Percentiles rank a stretch among this genome's conserved stretches.
Evolutionary conservation across 2,797 vertebrate species (phyloP).

Genomic region (Florisuga fusca): DNA sequence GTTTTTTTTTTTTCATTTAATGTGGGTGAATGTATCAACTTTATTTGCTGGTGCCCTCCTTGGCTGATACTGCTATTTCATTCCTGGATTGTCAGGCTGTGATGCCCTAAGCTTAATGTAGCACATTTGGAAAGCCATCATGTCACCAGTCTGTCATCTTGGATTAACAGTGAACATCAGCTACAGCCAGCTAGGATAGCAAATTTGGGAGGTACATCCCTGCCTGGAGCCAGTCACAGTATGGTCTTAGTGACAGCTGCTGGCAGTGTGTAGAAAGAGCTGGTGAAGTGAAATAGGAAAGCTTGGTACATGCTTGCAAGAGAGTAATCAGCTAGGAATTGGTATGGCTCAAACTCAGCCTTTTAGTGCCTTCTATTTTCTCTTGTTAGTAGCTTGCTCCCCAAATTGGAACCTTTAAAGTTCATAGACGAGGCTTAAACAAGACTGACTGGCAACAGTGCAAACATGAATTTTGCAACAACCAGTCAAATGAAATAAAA

Average conservation of each 20-base stretch:
- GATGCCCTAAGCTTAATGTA: background rate
- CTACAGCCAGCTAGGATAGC: background rate
- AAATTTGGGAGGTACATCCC: background rate
- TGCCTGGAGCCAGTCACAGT: background rate
- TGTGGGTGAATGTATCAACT: background rate
- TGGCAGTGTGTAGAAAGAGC: background rate
- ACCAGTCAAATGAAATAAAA: slow-evolving; percentile 35
- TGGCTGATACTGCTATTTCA: background rate
- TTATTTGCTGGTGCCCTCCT: background rate
- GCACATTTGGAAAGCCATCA: background rate
- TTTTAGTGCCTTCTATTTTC: slow-evolving; percentile 42
- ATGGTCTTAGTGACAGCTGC: background rate
- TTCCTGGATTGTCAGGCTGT: background rate
- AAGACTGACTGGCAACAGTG: background rate
- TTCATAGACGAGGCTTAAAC: slow-evolving; percentile 18
- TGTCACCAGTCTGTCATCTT: background rate
- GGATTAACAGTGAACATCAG: background rate
- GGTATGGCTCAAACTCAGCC: background rate
- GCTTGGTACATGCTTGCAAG: background rate
- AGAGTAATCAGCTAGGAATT: background rate
- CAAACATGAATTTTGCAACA: slow-evolving; percentile 26
- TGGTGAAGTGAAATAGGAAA: background rate
- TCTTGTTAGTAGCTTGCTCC: background rate
- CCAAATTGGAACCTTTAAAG: slow-evolving; percentile 18
- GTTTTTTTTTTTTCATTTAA: background rate